Evolutionary conservation across 2,888 invertebrate species (phyloP).

Genomic region (Caenorhabditis virilis): DNA sequence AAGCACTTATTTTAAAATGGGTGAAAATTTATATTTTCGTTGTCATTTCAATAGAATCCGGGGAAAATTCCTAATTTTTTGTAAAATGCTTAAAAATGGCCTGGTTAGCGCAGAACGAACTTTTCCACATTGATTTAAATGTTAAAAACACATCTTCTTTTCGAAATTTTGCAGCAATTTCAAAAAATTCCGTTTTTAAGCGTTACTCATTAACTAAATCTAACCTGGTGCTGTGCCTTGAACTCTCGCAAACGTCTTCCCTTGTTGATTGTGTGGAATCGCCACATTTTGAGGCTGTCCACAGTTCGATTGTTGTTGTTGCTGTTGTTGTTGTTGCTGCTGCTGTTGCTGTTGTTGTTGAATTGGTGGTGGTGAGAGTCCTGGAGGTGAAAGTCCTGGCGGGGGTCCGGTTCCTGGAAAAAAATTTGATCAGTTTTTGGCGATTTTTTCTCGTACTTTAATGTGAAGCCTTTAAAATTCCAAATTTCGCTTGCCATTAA

Average conservation of each 20-base stretch:
- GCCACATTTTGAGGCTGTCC: too few relatives aligned
- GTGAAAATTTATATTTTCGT: neutral
- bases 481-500: too few relatives aligned
- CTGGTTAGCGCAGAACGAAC: too few relatives aligned
- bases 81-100: too few relatives aligned
- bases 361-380: slow-evolving; percentile 18
- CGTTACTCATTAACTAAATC: neutral
- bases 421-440: too few relatives aligned
- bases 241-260: slow-evolving; percentile 46
- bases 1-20: neutral
- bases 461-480: too few relatives aligned
- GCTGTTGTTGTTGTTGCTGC: neutral
- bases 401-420: slow-evolving; percentile 12
- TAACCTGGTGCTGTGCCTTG: slow-evolving; percentile 41
- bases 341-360: neutral
- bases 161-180: neutral
- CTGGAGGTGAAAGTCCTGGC: slow-evolving; percentile 7
- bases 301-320: neutral
- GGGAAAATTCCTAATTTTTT: too few relatives aligned
- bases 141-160: too few relatives aligned
- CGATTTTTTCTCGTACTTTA: too few relatives aligned
- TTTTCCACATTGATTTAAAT: too few relatives aligned
- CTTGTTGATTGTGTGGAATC: slow-evolving; percentile 26
- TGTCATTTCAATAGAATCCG: neutral
- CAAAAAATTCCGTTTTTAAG: neutral